Base-by-base conservation (phyloP, 1,140 invertebrate genomes). In the Pantala flavescens region DNA sequence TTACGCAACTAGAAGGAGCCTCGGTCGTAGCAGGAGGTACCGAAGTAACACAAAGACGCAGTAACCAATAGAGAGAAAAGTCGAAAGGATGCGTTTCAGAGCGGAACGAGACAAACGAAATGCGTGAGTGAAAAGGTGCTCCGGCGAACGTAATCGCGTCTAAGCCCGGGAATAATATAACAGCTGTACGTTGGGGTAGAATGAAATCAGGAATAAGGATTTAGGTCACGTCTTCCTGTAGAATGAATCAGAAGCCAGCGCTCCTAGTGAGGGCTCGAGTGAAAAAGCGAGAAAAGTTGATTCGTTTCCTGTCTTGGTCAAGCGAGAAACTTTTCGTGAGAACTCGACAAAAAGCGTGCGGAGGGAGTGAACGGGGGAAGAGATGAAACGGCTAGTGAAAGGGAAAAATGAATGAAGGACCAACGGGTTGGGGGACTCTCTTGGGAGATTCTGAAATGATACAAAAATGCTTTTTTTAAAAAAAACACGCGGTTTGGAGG, bases 341-440 rank as follows among this genome's bases (percentile, higher is more conserved):
- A 63, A 21, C 49, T 16, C 49, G 5, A 63, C 49, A 63, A 63
- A 63, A 63, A 63, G 16, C 49, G 14, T 19, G 3, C 28, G 28
- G 28, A 36, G 28, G 28, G 28, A 36, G 28, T 36, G 28, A 21
- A 63, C 12, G 73, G 73, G 76, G 71, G 71, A 49, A 43, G 49
- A 19, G 24, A 49, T 11, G 55, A 24, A 70, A 24, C 1, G 16
- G 73, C n/a, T 23, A 71, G 24, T 28, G 55, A 70, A 24, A 43
- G 55, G 28, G 28, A 36, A 36, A 36, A 23, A 70, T 19, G 28
- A 63, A 63, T 19, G 49, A 63, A 1, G 12, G 16, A 63, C n/a
- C 3, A 19, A 21, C 49, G 16, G n/a, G 12, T 63, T 21, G 73
- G 9, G 28, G 28, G 28, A 36, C 28, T 36, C n/a, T n/a, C n/a